Percentiles rank a stretch among this genome's conserved stretches.
Conservation (phyloP, 2,888 invertebrate species). For the Gasteruption jaculator region DNA sequence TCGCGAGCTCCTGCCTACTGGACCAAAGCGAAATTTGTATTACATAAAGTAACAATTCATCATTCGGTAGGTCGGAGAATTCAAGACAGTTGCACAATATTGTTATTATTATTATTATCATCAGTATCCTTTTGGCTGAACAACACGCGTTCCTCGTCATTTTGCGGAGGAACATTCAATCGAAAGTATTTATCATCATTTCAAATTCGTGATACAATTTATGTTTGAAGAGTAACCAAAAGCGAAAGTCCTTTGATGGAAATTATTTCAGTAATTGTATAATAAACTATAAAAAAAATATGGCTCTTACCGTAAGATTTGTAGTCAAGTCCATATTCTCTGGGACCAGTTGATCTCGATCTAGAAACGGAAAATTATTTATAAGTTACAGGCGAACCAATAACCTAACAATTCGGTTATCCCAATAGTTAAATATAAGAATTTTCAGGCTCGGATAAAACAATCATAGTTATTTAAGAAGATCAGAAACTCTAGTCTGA, state of each 20-base stretch:
- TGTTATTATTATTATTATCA: conserved; percentile 5
- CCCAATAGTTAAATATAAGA: too few species aligned
- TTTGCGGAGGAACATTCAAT: conserved; percentile 40
- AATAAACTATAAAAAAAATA: not conserved
- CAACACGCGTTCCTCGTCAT: conserved; percentile 33
- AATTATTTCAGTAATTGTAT: not conserved
- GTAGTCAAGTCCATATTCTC: conserved; percentile 41
- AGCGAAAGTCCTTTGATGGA: conserved; percentile 2
- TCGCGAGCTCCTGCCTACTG: conserved; percentile 55
- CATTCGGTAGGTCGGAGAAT: conserved; percentile 35
- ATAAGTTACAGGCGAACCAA: too few species aligned
- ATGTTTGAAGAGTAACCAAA: not conserved
- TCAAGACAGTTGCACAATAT: conserved; percentile 9
- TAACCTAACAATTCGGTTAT: too few species aligned
- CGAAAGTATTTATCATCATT: conserved; percentile 34
- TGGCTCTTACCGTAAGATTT: conserved; percentile 39
- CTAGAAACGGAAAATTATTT: conserved; percentile 30
- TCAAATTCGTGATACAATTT: conserved; percentile 7
- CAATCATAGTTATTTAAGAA: conserved; percentile 31
- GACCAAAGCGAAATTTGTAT: too few species aligned
- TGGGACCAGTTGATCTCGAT: conserved; percentile 44
- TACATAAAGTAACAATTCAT: conserved; percentile 16
- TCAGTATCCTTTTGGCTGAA: conserved; percentile 42
- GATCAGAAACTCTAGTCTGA: conserved; percentile 46
- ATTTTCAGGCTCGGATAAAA: too few species aligned